phyloP scores from a whole-genome alignment of 2,113 vertebrate genomes.

The Rhinolophus sinicus region DNA sequence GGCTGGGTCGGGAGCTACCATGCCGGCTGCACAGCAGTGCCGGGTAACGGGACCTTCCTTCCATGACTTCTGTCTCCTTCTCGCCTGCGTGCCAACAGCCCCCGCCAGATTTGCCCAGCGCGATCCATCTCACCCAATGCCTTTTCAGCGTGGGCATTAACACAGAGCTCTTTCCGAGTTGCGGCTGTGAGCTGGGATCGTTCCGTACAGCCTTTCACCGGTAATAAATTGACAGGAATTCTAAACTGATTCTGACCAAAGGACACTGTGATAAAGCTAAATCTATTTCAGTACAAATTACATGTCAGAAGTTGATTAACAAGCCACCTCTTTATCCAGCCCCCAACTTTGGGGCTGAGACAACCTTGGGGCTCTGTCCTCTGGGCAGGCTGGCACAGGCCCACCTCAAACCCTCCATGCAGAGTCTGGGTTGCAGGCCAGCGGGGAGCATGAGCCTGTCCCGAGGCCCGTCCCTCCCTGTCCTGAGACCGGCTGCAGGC shows the following conservation, averaged over 20 bases:
- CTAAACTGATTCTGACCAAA: conserved; percentile 33
- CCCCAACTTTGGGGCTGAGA: conserved; percentile 11
- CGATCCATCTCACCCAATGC: neutral
- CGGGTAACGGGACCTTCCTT: fast-evolving
- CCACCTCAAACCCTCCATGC: neutral
- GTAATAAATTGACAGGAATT: conserved; percentile 43
- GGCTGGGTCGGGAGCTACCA: fast-evolving
- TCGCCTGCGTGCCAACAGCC: neutral
- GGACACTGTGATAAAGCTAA: conserved; percentile 52
- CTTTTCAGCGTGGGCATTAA: neutral
- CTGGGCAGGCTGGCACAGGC: neutral
- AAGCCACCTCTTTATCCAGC: conserved; percentile 53
- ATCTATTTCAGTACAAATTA: conserved; percentile 51
- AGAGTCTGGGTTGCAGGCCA: neutral
- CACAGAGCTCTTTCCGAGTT: neutral
- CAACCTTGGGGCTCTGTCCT: conserved; percentile 42
- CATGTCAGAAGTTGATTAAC: conserved; percentile 71
- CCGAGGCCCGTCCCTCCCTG: neutral
- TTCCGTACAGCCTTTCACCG: neutral
- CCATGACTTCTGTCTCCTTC: neutral
- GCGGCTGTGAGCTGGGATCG: neutral
- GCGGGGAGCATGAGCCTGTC: fast-evolving
- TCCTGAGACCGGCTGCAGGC: fast-evolving
- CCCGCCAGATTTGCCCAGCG: neutral
- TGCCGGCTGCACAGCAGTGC: fast-evolving